These are phyloP conservation scores for Ylistrum balloti DNA, from an alignment of 1,140 invertebrate species.

Conservation along the genomic window DNA sequence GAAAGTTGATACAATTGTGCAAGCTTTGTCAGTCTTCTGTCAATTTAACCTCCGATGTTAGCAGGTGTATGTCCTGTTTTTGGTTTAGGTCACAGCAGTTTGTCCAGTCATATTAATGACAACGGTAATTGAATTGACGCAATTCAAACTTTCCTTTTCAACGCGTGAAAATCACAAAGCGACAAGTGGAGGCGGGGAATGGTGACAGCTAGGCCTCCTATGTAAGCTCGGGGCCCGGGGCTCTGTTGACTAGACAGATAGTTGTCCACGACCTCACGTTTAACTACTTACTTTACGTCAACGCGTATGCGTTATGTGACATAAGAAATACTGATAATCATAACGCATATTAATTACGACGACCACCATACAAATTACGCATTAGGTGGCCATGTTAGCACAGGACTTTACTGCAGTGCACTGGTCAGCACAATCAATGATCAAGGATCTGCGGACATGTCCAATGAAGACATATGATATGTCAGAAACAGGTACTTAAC, in stretches of 20 bases:
- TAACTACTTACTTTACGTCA: neutral
- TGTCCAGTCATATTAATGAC: too few species aligned
- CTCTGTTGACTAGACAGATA: neutral
- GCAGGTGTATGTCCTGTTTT: neutral
- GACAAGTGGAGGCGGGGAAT: neutral
- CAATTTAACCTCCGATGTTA: too few species aligned
- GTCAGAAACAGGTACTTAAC: slow-evolving; percentile 2
- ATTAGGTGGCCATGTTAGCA: neutral
- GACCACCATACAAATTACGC: neutral
- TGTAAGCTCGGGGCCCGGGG: neutral
- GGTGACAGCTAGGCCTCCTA: neutral
- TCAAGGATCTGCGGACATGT: neutral
- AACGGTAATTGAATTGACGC: neutral
- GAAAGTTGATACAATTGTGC: too few species aligned
- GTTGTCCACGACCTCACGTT: neutral
- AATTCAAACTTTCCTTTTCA: too few species aligned
- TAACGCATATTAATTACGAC: neutral
- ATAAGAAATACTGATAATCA: neutral
- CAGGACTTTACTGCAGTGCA: neutral
- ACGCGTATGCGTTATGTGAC: neutral
- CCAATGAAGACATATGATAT: neutral
- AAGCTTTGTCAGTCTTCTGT: too few species aligned
- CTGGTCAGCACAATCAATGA: neutral
- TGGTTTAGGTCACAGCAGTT: too few species aligned
- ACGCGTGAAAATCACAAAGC: neutral